phyloP scores from a whole-genome alignment of 2,888 invertebrate genomes.

The Pseudeuparius sepicola region DNA sequence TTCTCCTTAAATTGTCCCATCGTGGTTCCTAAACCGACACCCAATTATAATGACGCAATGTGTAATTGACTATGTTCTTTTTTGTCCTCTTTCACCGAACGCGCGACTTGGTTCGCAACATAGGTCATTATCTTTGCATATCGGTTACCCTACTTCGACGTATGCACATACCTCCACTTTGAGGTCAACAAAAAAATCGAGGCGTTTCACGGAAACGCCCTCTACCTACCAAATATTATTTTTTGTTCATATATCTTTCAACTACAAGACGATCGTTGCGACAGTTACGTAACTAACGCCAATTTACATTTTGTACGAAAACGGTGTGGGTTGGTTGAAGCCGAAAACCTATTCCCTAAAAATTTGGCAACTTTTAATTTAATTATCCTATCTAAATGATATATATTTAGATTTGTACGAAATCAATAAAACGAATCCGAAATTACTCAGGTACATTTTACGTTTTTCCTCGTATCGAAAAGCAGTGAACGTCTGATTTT shows the following conservation, averaged over 20 bases:
- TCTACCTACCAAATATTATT: constrained; percentile 34
- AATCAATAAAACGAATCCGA: too few relatives aligned
- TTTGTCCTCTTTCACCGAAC: too few relatives aligned
- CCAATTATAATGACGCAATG: constrained; percentile 29
- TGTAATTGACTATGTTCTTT: constrained; percentile 10
- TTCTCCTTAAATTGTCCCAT: too few relatives aligned
- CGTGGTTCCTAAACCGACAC: constrained; percentile 31
- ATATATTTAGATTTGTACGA: constrained; percentile 13
- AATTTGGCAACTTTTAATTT: constrained; percentile 18
- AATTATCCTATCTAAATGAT: constrained; percentile 17
- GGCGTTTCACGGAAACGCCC: constrained; percentile 37
- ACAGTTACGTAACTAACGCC: constrained; percentile 29
- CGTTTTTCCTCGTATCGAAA: too few relatives aligned
- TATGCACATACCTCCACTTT: constrained; percentile 16
- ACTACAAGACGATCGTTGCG: constrained; percentile 36
- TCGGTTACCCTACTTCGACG: too few relatives aligned
- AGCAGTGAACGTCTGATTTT: too few relatives aligned
- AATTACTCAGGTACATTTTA: too few relatives aligned
- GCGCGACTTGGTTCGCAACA: too few relatives aligned
- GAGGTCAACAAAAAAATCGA: constrained; percentile 23
- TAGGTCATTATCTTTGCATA: too few relatives aligned
- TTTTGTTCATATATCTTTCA: constrained; percentile 21
- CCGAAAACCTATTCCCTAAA: too few relatives aligned
- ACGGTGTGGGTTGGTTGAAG: too few relatives aligned
- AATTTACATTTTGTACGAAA: constrained; percentile 14